Conservation (phyloP, 2,113 vertebrate genomes). For the Heptranchias perlo region DNA sequence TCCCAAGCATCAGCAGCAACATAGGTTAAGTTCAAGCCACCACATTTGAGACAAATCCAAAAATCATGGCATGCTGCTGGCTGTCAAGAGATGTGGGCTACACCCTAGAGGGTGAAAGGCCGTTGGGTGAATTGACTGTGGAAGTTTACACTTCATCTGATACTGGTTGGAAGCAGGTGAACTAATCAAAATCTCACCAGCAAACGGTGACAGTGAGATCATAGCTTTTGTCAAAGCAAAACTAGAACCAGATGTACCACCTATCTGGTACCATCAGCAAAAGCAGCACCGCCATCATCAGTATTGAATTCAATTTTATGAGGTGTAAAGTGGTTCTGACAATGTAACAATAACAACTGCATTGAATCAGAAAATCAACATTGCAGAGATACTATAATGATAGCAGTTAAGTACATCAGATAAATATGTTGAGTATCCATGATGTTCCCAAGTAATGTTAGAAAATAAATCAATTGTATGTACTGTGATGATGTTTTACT, state of each 20-base stretch:
- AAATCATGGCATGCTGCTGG: too few species aligned
- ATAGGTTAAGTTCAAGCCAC: too few species aligned
- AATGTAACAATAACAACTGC: not conserved
- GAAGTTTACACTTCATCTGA: not conserved
- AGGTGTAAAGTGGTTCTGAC: slow-evolving; percentile 8
- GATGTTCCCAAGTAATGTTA: not conserved
- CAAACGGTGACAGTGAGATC: slow-evolving; percentile 7
- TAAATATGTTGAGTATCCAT: not conserved
- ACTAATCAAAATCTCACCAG: not conserved
- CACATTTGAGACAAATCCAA: too few species aligned
- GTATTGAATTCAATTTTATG: not conserved
- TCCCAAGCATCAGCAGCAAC: too few species aligned
- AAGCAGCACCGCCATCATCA: not conserved
- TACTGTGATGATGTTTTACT: not conserved
- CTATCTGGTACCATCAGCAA: not conserved
- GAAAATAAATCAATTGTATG: not conserved
- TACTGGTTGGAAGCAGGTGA: slow-evolving; percentile 1
- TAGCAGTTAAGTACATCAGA: not conserved
- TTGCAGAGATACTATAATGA: not conserved
- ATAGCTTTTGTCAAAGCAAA: not conserved
- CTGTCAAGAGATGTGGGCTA: too few species aligned
- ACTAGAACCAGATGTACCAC: slow-evolving; percentile 21
- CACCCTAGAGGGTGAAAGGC: not conserved
- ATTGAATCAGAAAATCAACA: not conserved
- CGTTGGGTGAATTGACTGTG: not conserved